Evolutionary conservation across 2,888 invertebrate genomes (phyloP).

Genomic region (Apodemia zela): DNA sequence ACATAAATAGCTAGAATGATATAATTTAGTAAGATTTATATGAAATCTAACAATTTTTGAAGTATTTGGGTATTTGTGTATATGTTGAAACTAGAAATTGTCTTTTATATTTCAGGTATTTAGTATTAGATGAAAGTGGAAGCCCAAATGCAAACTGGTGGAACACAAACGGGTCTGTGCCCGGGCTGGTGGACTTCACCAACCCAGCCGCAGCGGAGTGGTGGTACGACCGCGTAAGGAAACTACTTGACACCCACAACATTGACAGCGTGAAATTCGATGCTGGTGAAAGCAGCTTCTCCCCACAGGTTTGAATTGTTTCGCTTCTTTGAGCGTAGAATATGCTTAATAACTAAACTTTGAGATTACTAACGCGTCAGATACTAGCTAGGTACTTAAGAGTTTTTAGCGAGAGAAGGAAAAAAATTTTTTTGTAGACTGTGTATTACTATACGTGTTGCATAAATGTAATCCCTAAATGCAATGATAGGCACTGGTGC

Average conservation of each 20-base stretch:
- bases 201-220: slow-evolving; percentile 83
- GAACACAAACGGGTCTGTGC: slow-evolving; percentile 67
- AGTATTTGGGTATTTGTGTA: too few species aligned
- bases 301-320: slow-evolving; percentile 71
- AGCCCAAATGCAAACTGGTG: slow-evolving; percentile 74
- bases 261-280: slow-evolving; percentile 91
- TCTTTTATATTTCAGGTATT: slow-evolving; percentile 49
- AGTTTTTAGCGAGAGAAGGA: too few species aligned
- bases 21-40: too few species aligned
- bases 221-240: slow-evolving; percentile 75
- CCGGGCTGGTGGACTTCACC: slow-evolving; percentile 86
- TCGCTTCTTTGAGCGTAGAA: too few species aligned
- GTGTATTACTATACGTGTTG: too few species aligned
- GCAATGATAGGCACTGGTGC: not conserved
- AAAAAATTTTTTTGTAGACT: too few species aligned
- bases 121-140: slow-evolving; percentile 68
- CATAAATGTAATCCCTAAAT: too few species aligned
- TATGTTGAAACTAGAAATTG: not conserved
- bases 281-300: slow-evolving; percentile 87
- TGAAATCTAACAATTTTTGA: too few species aligned
- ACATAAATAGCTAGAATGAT: too few species aligned
- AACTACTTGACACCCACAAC: slow-evolving; percentile 79
- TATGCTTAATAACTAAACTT: too few species aligned
- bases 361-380: too few species aligned
- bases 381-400: too few species aligned